phyloP scores from a whole-genome alignment of 2,113 vertebrate genomes.

The Sorex araneus region DNA sequence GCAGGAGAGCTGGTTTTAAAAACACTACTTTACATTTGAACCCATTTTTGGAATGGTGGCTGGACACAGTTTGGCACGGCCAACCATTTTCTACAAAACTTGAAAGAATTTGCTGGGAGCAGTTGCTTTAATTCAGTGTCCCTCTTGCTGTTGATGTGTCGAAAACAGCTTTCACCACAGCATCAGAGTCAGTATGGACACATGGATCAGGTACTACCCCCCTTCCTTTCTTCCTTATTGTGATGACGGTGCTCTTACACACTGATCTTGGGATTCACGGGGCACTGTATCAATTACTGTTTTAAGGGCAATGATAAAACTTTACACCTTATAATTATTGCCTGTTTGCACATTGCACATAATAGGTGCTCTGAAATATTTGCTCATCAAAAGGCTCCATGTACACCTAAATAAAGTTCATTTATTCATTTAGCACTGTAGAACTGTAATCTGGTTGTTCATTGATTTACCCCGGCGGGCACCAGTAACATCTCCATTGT shows the following conservation, averaged over 20 bases:
- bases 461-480: no score
- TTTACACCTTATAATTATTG: conserved; percentile 34
- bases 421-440: no score
- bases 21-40: conserved; percentile 11
- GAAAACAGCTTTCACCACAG: background rate
- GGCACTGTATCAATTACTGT: background rate
- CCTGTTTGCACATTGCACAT: background rate
- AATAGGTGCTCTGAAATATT: conserved; percentile 26
- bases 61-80: background rate
- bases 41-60: conserved; percentile 27
- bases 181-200: background rate
- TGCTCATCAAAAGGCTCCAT: background rate
- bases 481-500: no score
- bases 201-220: background rate
- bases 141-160: background rate
- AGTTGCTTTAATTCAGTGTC: background rate
- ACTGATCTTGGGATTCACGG: no score
- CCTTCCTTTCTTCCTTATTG: no score
- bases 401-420: background rate
- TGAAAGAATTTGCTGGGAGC: background rate
- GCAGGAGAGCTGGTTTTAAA: conserved; percentile 6
- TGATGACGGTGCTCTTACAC: no score
- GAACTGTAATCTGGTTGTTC: no score
- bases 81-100: conserved; percentile 51
- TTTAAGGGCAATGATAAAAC: background rate